Conservation (phyloP, 2,797 vertebrate genomes). For the Lagorchestes hirsutus region DNA sequence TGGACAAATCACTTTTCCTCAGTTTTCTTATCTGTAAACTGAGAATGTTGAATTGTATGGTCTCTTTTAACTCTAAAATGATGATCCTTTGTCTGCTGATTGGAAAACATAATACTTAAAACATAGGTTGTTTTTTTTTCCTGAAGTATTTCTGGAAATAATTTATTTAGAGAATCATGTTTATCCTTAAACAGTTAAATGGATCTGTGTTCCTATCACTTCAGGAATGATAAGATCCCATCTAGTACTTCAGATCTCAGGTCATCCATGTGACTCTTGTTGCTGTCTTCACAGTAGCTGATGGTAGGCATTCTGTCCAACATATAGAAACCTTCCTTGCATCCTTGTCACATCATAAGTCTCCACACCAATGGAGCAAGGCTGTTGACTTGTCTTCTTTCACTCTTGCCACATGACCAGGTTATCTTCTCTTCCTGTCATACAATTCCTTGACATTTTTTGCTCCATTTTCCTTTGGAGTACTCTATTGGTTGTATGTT, state of each 20-base stretch:
- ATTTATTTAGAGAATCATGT: neutral
- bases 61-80: neutral
- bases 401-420: neutral
- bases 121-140: neutral
- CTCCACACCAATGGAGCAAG: neutral
- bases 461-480: neutral
- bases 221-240: neutral
- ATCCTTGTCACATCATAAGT: neutral
- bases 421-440: neutral
- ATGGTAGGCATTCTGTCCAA: neutral
- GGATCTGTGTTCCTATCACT: neutral
- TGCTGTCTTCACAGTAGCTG: neutral
- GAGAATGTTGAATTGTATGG: neutral
- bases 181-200: neutral
- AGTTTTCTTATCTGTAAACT: neutral
- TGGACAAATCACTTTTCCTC: neutral
- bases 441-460: neutral
- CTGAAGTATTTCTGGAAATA: neutral
- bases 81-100: neutral
- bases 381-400: neutral
- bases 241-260: neutral
- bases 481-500: neutral
- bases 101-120: neutral
- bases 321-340: neutral
- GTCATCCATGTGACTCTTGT: neutral